A percentile compares a stretch with the other conserved stretches of the same genome.
Conservation (phyloP, 2,113 vertebrate genomes). For the Etia nguti region DNA sequence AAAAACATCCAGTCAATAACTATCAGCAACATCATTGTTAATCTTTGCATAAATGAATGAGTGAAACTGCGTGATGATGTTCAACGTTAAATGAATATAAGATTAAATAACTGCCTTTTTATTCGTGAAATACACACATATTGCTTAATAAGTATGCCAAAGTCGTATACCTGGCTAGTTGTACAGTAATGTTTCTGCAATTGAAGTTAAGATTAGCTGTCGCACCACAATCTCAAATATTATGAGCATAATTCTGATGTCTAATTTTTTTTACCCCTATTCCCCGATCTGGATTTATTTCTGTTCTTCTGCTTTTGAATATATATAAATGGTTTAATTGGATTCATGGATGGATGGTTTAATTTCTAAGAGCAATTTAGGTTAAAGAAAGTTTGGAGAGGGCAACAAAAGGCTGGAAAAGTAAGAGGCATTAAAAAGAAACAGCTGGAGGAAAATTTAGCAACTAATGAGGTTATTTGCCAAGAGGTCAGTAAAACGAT, state of each 20-base stretch:
- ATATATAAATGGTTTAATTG: background rate
- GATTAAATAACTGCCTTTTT: background rate
- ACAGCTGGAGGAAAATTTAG: background rate
- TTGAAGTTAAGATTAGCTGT: background rate
- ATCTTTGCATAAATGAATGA: background rate
- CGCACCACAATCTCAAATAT: background rate
- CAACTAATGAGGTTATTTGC: background rate
- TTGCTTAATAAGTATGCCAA: background rate
- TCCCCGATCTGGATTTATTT: background rate
- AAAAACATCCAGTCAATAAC: background rate
- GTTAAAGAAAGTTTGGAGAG: background rate
- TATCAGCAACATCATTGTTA: background rate
- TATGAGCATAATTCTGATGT: background rate
- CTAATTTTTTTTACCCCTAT: background rate
- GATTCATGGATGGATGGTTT: background rate
- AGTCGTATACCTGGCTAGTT: background rate
- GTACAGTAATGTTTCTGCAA: background rate
- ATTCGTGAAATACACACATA: background rate
- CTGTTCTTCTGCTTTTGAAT: background rate
- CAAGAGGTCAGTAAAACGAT: no score
- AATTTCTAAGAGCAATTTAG: background rate
- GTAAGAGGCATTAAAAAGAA: background rate
- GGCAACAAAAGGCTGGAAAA: background rate
- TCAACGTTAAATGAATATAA: background rate
- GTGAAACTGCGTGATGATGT: background rate